Base-by-base conservation (phyloP, 2,797 vertebrate species). In the Acropternis orthonyx region DNA sequence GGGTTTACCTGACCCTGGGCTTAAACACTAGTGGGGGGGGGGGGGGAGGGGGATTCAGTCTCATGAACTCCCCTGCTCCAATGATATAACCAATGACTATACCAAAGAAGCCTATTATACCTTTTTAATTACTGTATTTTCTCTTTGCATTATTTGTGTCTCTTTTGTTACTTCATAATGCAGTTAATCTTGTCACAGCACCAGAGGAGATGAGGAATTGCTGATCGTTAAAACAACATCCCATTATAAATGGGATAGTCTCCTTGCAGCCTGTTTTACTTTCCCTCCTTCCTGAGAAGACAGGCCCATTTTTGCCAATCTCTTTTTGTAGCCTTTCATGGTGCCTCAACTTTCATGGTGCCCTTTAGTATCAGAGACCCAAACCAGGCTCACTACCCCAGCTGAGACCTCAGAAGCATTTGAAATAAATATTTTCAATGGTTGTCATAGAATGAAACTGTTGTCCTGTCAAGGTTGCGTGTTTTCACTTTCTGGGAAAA, bases 31-130 rank as follows among this genome's bases (percentile, higher is more conserved):
- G 5, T 8, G 10, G 62, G 22, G 7, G 58, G 14, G n/a, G n/a
- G n/a, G n/a, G n/a, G n/a, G n/a, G n/a, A n/a, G n/a, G n/a, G n/a
- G 20, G 55, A 79, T 92, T 76, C 0, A 0, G 24, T 54, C 22
- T 78, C 43, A 36, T 15, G 34, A 82, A 72, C 34, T 62, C 24
- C 46, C 4, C n/a, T 67, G 20, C 30, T 89, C 20, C 22, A 28
- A 2, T 0, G 6, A 20, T 51, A 27, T 39, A 65, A 69, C 17
- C 32, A 26, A 36, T 46, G 23, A 36, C 58, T 72, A 17, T 32
- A 65, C 14, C 49, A 81, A 84, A 51, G 6, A n/a, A 58, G 17
- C 54, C 27, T 69, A 16, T 69, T 65, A 43, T 9, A 62, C 10
- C 17, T 46, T 79, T 68, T 44, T 18, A 69, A 41, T 72, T 32